A percentile compares a stretch with the other conserved stretches of the same genome.
phyloP scores from a whole-genome alignment of 2,888 invertebrate genomes.

The Mylabris sibirica region DNA sequence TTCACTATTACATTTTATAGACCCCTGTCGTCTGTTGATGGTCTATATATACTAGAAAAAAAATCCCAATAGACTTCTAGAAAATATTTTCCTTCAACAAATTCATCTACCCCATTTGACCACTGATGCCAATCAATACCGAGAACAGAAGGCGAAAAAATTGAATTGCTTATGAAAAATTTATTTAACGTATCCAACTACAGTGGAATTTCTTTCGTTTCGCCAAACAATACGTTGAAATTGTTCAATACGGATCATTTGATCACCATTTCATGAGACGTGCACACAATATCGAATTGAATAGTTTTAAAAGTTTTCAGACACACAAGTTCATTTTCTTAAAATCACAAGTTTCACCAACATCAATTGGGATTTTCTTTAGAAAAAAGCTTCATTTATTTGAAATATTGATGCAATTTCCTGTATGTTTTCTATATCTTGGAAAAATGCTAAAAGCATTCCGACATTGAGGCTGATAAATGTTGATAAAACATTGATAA shows the following conservation, averaged over 20 bases:
- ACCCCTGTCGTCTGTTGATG: slow-evolving; percentile 1
- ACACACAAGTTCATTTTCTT: not conserved
- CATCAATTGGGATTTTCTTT: not conserved
- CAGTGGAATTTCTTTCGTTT: slow-evolving; percentile 21
- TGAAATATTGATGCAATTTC: not conserved
- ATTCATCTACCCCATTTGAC: not conserved
- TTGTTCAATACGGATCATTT: slow-evolving; percentile 26
- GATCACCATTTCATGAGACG: slow-evolving; percentile 28
- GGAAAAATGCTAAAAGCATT: slow-evolving; percentile 51
- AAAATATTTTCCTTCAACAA: not conserved
- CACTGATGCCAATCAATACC: not conserved
- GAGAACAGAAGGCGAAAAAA: slow-evolving; percentile 1
- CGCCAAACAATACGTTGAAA: slow-evolving; percentile 20
- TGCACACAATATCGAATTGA: slow-evolving; percentile 19
- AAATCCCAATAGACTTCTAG: slow-evolving; percentile 16
- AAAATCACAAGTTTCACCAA: not conserved
- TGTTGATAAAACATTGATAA: slow-evolving; percentile 33
- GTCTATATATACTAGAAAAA: slow-evolving; percentile 7
- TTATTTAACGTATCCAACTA: not conserved
- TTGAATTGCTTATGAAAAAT: slow-evolving; percentile 1
- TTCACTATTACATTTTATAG: slow-evolving; percentile 43
- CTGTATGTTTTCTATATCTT: slow-evolving; percentile 14
- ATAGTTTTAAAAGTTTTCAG: slow-evolving; percentile 7
- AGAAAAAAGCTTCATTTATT: not conserved
- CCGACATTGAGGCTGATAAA: slow-evolving; percentile 47